These are phyloP conservation scores for Homarus americanus DNA, from an alignment of 1,140 invertebrate genomes.

Conservation along the genomic window DNA sequence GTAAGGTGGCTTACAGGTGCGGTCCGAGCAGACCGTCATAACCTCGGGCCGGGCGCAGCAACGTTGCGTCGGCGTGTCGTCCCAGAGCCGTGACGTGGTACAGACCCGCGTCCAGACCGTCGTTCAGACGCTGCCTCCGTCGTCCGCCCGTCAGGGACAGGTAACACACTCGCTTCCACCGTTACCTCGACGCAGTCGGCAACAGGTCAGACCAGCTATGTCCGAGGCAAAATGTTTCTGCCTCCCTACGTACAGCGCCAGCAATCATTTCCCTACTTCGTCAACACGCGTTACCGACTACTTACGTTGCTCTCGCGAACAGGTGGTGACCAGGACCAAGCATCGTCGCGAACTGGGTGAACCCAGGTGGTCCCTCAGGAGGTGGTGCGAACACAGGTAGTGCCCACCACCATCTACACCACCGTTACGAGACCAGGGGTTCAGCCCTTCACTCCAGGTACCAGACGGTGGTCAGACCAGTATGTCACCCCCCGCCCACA, in stretches of 20 bases:
- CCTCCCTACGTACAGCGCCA: slow-evolving; percentile 34
- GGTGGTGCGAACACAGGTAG: slow-evolving; percentile 54
- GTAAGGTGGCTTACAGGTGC: slow-evolving; percentile 59
- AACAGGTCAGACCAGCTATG: slow-evolving; percentile 45
- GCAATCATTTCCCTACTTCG: slow-evolving; percentile 48
- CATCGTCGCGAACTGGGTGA: slow-evolving; percentile 27
- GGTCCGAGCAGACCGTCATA: slow-evolving; percentile 39
- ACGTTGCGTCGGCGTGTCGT: slow-evolving; percentile 35
- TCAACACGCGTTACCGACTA: slow-evolving; percentile 54
- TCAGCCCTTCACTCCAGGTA: slow-evolving; percentile 60
- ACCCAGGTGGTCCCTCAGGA: slow-evolving; percentile 66
- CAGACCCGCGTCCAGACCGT: slow-evolving; percentile 53
- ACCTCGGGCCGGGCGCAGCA: slow-evolving; percentile 34
- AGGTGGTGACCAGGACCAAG: slow-evolving; percentile 64
- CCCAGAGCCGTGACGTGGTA: slow-evolving; percentile 43
- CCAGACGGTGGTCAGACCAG: slow-evolving; percentile 48
- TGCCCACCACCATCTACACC: slow-evolving; percentile 58
- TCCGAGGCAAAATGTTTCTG: slow-evolving; percentile 33
- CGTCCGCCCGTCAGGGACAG: slow-evolving; percentile 29
- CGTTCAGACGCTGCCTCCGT: slow-evolving; percentile 55
- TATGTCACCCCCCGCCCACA: slow-evolving; percentile 49
- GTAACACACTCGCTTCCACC: slow-evolving; percentile 46
- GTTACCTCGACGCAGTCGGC: slow-evolving; percentile 31
- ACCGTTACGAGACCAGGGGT: slow-evolving; percentile 41
- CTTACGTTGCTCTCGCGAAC: slow-evolving; percentile 43